A percentile compares a stretch with the other conserved stretches of the same genome.
These are phyloP conservation scores for Ephialtes manifestator DNA, from an alignment of 2,888 invertebrate genomes.

Conservation along the genomic window DNA sequence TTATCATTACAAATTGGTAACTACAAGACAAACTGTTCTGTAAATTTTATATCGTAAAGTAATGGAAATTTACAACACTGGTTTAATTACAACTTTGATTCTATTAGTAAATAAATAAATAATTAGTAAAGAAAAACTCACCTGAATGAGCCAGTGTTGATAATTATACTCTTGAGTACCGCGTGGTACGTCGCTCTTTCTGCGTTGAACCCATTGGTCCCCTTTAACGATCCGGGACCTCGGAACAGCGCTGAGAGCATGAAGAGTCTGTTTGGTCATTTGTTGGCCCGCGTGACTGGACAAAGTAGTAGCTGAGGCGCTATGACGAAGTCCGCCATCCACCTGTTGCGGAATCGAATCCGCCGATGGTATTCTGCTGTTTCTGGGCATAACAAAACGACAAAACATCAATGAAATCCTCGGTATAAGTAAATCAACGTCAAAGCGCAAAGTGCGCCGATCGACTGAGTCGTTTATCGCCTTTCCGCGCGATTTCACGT, in stretches of 20 bases:
- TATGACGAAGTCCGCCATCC: conserved; percentile 85
- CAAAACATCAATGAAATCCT: neutral
- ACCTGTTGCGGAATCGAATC: conserved; percentile 88
- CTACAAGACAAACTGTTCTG: no score
- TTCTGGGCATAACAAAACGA: conserved; percentile 84
- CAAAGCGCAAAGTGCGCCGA: neutral
- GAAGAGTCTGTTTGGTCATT: conserved; percentile 91
- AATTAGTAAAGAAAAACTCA: conserved; percentile 79
- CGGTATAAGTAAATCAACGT: neutral
- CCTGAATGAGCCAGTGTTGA: conserved; percentile 97
- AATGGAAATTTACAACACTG: no score
- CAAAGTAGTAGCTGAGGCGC: conserved; percentile 81
- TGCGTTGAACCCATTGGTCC: conserved; percentile 91
- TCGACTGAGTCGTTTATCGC: conserved; percentile 6
- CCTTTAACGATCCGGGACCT: conserved; percentile 91
- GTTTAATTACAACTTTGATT: no score
- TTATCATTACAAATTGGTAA: no score
- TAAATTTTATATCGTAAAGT: no score
- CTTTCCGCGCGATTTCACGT: conserved; percentile 2
- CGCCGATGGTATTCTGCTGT: conserved; percentile 88
- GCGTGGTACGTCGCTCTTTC: conserved; percentile 86
- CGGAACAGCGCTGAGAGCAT: conserved; percentile 92
- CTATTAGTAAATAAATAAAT: no score
- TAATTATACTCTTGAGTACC: conserved; percentile 88
- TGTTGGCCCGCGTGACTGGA: conserved; percentile 87